Percentiles rank a stretch among this genome's conserved stretches.
Conservation (phyloP, 2,113 vertebrate species). For the Nycticorax nycticorax region DNA sequence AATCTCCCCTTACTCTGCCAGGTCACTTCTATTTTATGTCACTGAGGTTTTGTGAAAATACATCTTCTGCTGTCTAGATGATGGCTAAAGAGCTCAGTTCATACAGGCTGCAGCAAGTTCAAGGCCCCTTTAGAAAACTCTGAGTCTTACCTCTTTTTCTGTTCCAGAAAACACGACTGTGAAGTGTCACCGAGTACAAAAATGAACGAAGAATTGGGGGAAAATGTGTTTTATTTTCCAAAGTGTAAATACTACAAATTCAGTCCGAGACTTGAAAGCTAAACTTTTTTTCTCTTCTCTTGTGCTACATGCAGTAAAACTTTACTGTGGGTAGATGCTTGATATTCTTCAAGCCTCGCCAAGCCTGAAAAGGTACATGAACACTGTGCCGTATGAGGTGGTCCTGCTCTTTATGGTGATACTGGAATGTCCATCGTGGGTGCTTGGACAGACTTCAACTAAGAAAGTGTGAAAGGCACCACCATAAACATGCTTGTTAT, state of each 20-base stretch:
- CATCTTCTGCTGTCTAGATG: neutral
- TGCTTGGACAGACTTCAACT: neutral
- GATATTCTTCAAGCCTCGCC: neutral
- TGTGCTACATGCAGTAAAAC: neutral
- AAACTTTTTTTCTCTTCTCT: neutral
- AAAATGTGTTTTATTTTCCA: neutral
- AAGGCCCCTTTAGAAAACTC: neutral
- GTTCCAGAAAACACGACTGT: neutral
- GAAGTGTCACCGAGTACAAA: neutral
- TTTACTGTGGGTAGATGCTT: neutral
- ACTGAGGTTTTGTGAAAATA: neutral
- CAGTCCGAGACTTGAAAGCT: neutral
- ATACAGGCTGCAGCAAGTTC: neutral
- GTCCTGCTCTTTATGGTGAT: neutral
- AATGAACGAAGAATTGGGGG: neutral
- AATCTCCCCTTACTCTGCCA: neutral
- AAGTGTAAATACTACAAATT: neutral
- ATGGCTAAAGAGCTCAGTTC: neutral
- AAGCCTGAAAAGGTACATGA: neutral
- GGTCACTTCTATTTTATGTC: neutral
- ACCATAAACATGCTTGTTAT: neutral
- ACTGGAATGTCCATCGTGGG: neutral
- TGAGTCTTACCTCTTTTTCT: neutral
- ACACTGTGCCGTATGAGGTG: rapidly evolving
- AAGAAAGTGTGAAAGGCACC: neutral